Conservation (phyloP, 2,797 vertebrate species). For the Clarias pachynema region DNA sequence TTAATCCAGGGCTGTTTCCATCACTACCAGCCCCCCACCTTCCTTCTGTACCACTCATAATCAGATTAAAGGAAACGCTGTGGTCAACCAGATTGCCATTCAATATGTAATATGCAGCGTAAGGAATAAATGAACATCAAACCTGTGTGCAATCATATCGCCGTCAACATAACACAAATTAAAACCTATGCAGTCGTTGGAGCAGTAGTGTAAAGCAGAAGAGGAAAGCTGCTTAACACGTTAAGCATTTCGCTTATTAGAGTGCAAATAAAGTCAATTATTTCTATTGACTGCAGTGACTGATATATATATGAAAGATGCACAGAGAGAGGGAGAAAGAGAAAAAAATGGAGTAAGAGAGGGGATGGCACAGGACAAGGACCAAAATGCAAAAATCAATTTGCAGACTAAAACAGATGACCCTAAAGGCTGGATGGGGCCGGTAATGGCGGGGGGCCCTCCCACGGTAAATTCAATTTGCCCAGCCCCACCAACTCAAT, state of each 20-base stretch:
- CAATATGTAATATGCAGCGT: constrained; percentile 9
- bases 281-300: constrained; percentile 24
- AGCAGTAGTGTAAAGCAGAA: constrained; percentile 11
- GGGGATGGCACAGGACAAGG: constrained; percentile 50
- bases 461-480: constrained; percentile 65
- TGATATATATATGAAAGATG: constrained; percentile 16
- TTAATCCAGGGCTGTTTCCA: constrained; percentile 20
- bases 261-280: constrained; percentile 31
- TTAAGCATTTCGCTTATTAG: constrained; percentile 20
- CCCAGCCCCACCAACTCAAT: constrained; percentile 66
- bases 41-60: neutral
- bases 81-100: constrained; percentile 12
- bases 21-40: constrained; percentile 1
- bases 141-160: neutral
- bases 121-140: constrained; percentile 17
- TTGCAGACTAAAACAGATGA: constrained; percentile 64
- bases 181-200: constrained; percentile 7
- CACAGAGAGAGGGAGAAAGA: constrained; percentile 3
- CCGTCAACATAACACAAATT: constrained; percentile 19
- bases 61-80: neutral
- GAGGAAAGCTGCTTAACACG: neutral
- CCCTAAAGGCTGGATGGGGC: constrained; percentile 57
- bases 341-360: constrained; percentile 28
- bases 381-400: constrained; percentile 64
- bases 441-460: constrained; percentile 60